Percentiles rank a stretch among this genome's conserved stretches.
phyloP scores from a whole-genome alignment of 2,797 vertebrate genomes.

The Oryzias dopingdopingensis region DNA sequence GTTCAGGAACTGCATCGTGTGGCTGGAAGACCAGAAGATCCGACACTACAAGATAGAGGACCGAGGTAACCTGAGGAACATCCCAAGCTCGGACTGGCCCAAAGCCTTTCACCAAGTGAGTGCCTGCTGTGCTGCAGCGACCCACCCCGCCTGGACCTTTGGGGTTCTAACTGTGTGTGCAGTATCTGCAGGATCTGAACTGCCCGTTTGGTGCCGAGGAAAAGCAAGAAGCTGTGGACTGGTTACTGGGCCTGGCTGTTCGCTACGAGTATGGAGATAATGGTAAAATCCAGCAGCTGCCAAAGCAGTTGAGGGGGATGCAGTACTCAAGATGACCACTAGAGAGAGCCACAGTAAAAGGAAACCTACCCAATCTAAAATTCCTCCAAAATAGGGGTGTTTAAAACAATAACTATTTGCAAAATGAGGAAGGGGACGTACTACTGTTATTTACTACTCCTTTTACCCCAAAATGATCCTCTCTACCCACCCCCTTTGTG shows the following conservation, averaged over 20 bases:
- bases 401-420: too few species aligned
- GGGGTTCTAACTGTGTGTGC: constrained; percentile 12
- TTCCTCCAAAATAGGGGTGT: too few species aligned
- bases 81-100: constrained; percentile 92
- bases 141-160: background rate
- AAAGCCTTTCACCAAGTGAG: constrained; percentile 88
- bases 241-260: constrained; percentile 94
- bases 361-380: too few species aligned
- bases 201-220: constrained; percentile 89
- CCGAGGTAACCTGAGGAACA: constrained; percentile 91
- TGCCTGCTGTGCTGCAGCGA: background rate
- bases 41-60: constrained; percentile 98
- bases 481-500: too few species aligned
- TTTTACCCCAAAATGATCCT: too few species aligned
- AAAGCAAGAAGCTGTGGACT: constrained; percentile 88
- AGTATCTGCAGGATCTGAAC: constrained; percentile 93
- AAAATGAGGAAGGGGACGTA: too few species aligned
- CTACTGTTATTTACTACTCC: too few species aligned
- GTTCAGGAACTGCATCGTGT: constrained; percentile 95
- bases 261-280: constrained; percentile 97
- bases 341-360: constrained; percentile 51
- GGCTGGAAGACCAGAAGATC: constrained; percentile 99
- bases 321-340: constrained; percentile 27
- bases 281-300: constrained; percentile 69
- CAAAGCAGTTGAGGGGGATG: background rate